phyloP scores from a whole-genome alignment of 2,113 vertebrate genomes.

The Malurus alboscapulatus region DNA sequence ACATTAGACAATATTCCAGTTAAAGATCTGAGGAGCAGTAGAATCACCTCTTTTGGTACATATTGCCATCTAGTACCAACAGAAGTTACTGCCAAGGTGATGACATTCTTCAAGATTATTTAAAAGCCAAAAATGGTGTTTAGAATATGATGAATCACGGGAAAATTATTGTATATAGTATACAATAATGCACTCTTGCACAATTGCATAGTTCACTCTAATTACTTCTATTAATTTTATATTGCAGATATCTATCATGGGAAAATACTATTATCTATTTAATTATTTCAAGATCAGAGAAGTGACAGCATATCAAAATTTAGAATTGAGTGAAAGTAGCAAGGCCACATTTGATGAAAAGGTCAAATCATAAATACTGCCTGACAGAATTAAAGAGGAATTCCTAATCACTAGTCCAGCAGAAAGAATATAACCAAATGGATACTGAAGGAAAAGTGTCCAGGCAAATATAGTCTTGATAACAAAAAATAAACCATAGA shows the following conservation, averaged over 20 bases:
- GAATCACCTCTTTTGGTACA: rapidly evolving
- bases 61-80: background rate
- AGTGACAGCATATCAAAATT: background rate
- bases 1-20: background rate
- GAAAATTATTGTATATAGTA: background rate
- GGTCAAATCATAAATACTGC: background rate
- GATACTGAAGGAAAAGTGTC: background rate
- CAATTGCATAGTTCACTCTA: background rate
- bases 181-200: too few species aligned
- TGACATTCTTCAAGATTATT: background rate
- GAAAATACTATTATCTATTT: background rate
- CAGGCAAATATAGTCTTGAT: background rate
- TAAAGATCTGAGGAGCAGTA: background rate
- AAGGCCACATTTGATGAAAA: background rate
- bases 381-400: background rate
- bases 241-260: background rate
- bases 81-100: background rate
- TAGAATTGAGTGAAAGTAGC: background rate
- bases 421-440: background rate
- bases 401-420: background rate
- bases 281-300: background rate
- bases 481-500: background rate
- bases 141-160: background rate
- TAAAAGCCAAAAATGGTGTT: background rate
- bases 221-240: background rate